phyloP scores from a whole-genome alignment of 1,140 invertebrate species.

The Drosophila baimaii region DNA sequence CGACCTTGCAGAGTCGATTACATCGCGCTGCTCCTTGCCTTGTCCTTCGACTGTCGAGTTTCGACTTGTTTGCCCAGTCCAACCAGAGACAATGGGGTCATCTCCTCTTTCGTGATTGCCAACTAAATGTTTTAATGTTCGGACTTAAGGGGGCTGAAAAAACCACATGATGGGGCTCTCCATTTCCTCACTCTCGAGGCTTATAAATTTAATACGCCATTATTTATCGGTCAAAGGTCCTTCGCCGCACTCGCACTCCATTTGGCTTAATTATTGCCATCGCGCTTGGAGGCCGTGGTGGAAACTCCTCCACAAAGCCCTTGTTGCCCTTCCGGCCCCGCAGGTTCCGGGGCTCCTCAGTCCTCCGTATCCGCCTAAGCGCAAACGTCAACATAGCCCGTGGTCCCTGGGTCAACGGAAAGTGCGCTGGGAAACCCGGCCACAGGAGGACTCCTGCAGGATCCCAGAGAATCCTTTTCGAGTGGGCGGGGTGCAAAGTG shows the following conservation, averaged over 20 bases:
- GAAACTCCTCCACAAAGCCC: conserved; percentile 71
- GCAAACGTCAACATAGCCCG: conserved; percentile 65
- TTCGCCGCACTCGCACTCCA: conserved; percentile 22
- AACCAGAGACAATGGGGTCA: conserved; percentile 8
- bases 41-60: conserved; percentile 45
- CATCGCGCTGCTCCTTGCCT: conserved; percentile 20
- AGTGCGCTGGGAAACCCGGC: conserved; percentile 28
- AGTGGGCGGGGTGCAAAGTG: conserved; percentile 62
- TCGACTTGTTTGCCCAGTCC: conserved; percentile 47
- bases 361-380: conserved; percentile 45
- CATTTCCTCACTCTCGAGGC: conserved; percentile 9
- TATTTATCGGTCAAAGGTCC: conserved; percentile 52
- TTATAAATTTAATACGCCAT: conserved; percentile 58
- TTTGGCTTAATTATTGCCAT: conserved; percentile 68
- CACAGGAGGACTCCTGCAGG: conserved; percentile 2
- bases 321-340: conserved; percentile 56
- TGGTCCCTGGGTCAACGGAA: conserved; percentile 53
- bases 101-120: conserved; percentile 41
- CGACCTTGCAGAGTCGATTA: conserved; percentile 32
- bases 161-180: conserved; percentile 46
- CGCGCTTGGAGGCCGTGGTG: conserved; percentile 37
- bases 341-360: conserved; percentile 25
- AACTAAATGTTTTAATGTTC: conserved; percentile 69
- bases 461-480: conserved; percentile 1
- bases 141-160: conserved; percentile 49